Conservation (phyloP, 2,113 vertebrate species). For the Pogona vitticeps region DNA sequence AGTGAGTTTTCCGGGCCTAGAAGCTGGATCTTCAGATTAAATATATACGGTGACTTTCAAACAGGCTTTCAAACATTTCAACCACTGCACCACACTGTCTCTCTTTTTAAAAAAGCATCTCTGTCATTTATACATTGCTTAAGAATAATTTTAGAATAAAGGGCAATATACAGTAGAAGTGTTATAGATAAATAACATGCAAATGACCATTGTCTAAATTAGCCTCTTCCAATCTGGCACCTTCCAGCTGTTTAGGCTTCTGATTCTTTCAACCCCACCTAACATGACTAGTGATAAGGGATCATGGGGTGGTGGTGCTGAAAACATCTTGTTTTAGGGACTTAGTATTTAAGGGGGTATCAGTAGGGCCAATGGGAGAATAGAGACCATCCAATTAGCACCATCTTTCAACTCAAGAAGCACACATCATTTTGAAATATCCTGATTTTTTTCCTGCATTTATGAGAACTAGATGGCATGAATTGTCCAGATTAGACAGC, state of each 20-base stretch:
- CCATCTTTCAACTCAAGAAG: background rate
- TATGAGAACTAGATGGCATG: background rate
- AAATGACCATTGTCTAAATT: background rate
- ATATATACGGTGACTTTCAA: too few relatives aligned
- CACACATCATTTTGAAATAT: background rate
- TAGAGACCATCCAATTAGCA: background rate
- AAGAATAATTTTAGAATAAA: background rate
- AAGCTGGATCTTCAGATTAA: too few relatives aligned
- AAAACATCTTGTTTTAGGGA: background rate
- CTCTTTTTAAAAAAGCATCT: too few relatives aligned
- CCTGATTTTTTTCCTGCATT: background rate
- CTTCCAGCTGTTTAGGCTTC: too few relatives aligned
- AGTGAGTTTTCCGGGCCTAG: too few relatives aligned
- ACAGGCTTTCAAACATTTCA: too few relatives aligned
- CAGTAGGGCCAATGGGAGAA: background rate
- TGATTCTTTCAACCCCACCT: too few relatives aligned
- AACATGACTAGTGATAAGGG: background rate
- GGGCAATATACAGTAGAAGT: background rate
- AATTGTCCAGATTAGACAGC: background rate
- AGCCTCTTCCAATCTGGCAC: too few relatives aligned
- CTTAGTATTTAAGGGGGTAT: background rate
- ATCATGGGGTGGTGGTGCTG: background rate
- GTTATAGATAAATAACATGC: background rate
- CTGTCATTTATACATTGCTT: too few relatives aligned
- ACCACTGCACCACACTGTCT: too few relatives aligned